A percentile compares a stretch with the other conserved stretches of the same genome.
phyloP scores from a whole-genome alignment of 2,113 vertebrate genomes.

The Elachura formosa region DNA sequence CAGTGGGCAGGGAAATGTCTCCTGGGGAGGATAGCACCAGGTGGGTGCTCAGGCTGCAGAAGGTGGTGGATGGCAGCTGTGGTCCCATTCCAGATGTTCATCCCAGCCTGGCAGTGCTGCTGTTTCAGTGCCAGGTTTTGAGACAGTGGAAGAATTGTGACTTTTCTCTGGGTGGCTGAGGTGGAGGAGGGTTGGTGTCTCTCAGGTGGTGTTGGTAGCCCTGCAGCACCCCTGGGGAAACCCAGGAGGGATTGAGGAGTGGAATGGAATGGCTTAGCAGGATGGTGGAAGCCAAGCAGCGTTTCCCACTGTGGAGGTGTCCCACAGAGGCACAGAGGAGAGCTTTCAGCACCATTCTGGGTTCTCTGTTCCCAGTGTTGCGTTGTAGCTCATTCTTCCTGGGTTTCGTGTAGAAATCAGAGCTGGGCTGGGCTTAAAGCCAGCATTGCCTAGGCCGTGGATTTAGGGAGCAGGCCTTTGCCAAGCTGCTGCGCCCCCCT shows the following conservation, averaged over 20 bases:
- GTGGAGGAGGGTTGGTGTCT: not conserved
- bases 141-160: not conserved
- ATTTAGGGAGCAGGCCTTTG: not conserved
- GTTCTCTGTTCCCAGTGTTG: not conserved
- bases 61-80: not conserved
- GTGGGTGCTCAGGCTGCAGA: not conserved
- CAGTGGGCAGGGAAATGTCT: not conserved
- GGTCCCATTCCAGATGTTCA: not conserved
- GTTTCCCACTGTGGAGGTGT: not conserved
- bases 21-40: not conserved
- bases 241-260: not conserved
- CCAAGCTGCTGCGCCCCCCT: not conserved
- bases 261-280: not conserved
- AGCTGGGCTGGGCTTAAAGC: not conserved
- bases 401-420: not conserved
- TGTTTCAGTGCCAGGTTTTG: not conserved
- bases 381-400: not conserved
- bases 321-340: fast-evolving
- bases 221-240: not conserved
- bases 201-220: not conserved
- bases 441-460: not conserved
- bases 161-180: fast-evolving
- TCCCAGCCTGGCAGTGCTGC: not conserved
- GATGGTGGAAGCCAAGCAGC: not conserved
- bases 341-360: fast-evolving